Conservation (phyloP, 2,888 invertebrate species). For the Pherbina coryleti region DNA sequence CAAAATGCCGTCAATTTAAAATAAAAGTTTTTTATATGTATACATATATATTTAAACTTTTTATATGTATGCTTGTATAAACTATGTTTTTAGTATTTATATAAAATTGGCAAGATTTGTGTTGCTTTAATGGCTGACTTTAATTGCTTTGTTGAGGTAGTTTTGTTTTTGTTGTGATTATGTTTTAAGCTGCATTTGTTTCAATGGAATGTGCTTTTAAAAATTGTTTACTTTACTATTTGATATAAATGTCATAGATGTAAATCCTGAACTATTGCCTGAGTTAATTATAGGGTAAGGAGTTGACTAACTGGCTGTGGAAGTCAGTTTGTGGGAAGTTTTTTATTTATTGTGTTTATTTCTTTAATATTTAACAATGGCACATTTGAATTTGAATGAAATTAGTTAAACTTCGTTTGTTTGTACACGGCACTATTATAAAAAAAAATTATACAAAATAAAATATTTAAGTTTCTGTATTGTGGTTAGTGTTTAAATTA, state of each 20-base stretch:
- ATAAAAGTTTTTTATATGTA: neutral
- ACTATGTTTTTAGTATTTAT: neutral
- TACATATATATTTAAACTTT: neutral
- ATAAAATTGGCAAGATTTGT: slow-evolving; percentile 43
- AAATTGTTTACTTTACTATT: neutral
- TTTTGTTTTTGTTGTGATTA: slow-evolving; percentile 40
- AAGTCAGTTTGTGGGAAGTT: slow-evolving; percentile 40
- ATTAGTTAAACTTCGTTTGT: slow-evolving; percentile 28
- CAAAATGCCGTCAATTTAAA: neutral
- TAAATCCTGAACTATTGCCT: slow-evolving; percentile 58
- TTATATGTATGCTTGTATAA: slow-evolving; percentile 6
- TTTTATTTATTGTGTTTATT: slow-evolving; percentile 38
- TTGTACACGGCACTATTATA: slow-evolving; percentile 28
- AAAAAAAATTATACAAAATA: neutral
- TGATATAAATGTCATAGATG: neutral
- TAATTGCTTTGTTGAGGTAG: slow-evolving; percentile 55
- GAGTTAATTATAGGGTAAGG: neutral
- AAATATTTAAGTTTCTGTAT: neutral
- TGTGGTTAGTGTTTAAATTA: slow-evolving; percentile 11
- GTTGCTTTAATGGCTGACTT: slow-evolving; percentile 34
- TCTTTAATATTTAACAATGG: slow-evolving; percentile 54
- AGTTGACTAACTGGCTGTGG: slow-evolving; percentile 27
- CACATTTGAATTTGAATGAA: slow-evolving; percentile 59
- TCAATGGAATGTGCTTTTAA: slow-evolving; percentile 25
- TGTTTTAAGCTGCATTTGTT: neutral